Evolutionary conservation across 1,140 invertebrate species (phyloP), one percentile per base, ranked within the genome.

Genomic region (Bombus waltoni): DNA sequence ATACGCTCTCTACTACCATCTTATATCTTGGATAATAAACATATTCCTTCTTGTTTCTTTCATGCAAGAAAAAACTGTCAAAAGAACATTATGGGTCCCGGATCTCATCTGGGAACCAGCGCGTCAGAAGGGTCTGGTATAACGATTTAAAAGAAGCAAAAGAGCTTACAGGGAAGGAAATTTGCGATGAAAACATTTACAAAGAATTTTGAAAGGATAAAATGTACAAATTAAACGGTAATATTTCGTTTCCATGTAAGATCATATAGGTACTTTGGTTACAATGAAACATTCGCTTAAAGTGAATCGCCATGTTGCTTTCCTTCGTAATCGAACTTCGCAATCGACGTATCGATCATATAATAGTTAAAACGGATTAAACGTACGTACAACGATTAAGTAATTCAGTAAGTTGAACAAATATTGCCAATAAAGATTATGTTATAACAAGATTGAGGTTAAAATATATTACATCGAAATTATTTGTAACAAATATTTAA

Each of bases 101-200:
- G 85, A 92, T 82, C 82, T 78, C 81, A 57, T 83, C 88, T 89
- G 91, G 74, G 75, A 89, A 90, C 42, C 65, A 66, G 70, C 32
- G 42, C 79, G 65, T 35, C 66, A 15, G 38, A 57, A 79, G 42
- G 28, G 42, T 62, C 40, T 73, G 66, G 66, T 62, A 28, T 83
- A 88, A 86, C 47, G 22, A 86, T 83, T 89, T 35, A 47, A 76
- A 89, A 68, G 9, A 65, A 44, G 3, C 59, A 86, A 72, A 86
- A 35, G 78, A 79, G 25, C 3, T 42, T 32, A 66, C 4, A 9
- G 32, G 15, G 13, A 32, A 66, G 47, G 59, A 83, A 83, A 62
- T 65, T 40, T 9, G 10, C 59, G 28, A 62, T 62, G 13, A 66
- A 66, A 15, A 66, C 32, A 9, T 35, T 66, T 35, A 22, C n/a